These are phyloP conservation scores for Calliopum simillimum DNA, from an alignment of 2,888 invertebrate species.

Conservation along the genomic window DNA sequence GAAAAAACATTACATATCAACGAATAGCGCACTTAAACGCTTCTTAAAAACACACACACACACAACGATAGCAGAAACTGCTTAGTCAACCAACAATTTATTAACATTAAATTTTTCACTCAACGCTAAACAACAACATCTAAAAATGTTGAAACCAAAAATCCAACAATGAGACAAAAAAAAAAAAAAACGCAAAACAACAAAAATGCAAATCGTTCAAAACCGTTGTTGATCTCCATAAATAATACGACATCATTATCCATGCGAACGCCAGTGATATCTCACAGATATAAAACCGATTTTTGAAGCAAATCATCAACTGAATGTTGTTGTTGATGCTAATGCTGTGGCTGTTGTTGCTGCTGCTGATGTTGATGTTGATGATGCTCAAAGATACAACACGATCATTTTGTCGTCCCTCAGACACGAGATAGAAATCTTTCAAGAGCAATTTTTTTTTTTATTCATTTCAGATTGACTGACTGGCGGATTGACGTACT, in stretches of 20 bases:
- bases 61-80: neutral
- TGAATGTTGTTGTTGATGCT: neutral
- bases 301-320: neutral
- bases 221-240: conserved; percentile 28
- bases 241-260: conserved; percentile 37
- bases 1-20: no score
- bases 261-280: conserved; percentile 31
- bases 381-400: conserved; percentile 30
- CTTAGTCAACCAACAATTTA: conserved; percentile 19
- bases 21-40: no score
- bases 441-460: conserved; percentile 33
- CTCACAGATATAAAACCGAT: conserved; percentile 10
- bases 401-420: conserved; percentile 35
- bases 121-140: conserved; percentile 8
- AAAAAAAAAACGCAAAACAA: conserved; percentile 4
- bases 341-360: neutral
- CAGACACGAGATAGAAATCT: conserved; percentile 35
- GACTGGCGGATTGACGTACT: no score
- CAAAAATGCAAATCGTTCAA: conserved; percentile 31
- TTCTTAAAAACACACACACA: no score
- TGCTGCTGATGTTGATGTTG: conserved; percentile 14
- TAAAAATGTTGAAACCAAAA: neutral
- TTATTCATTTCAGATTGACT: no score
- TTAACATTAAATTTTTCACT: conserved; percentile 32
- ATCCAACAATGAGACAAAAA: neutral